Evolutionary conservation across 2,797 vertebrate genomes (phyloP), one percentile per base, ranked within the genome.

Genomic region (Pipistrellus kuhlii): DNA sequence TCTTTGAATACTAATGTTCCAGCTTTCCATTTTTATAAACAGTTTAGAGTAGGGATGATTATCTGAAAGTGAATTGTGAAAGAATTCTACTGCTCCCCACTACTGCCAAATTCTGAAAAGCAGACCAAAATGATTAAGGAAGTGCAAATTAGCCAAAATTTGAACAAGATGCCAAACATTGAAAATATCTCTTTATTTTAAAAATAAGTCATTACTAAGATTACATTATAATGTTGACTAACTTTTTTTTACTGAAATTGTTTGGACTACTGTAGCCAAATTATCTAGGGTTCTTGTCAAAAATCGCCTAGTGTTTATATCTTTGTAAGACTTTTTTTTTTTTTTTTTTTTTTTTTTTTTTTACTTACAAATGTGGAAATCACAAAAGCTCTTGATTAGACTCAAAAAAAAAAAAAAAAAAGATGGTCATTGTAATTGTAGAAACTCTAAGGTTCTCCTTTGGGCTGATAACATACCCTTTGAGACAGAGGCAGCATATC

Each of bases 51-150:
- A 85, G 38, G 12, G 81, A 55, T 88, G 38, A 73, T 69, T 68
- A 35, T 62, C 27, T 86, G 30, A 86, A 83, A 86, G 17, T 30
- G 25, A 78, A 73, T 62, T 89, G 76, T 66, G 53, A 82, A 92
- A 76, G 59, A 85, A 11, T 5, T 69, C 25, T 10, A 17, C 15
- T 23, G 32, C 4, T 17, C 18, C 18, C 6, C 8, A 66, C 6
- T 85, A 18, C 23, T 85, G 38, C 41, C 73, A 72, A 59, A 94
- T 91, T 93, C 83, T 91, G 59, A 91, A 86, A 84, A 87, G 25
- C 46, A 89, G 72, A 41, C 23, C 15, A 59, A 83, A 84, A 85
- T 44, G 20, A 62, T 13, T 20, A 88, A 21, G 69, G 21, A 20
- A n/a, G 3, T n/a, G 9, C 18, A 85, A 66, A 76, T 32, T 87